A percentile compares a stretch with the other conserved stretches of the same genome.
These are phyloP conservation scores for Lepus timidus DNA, from an alignment of 2,113 vertebrate species.

Conservation along the genomic window DNA sequence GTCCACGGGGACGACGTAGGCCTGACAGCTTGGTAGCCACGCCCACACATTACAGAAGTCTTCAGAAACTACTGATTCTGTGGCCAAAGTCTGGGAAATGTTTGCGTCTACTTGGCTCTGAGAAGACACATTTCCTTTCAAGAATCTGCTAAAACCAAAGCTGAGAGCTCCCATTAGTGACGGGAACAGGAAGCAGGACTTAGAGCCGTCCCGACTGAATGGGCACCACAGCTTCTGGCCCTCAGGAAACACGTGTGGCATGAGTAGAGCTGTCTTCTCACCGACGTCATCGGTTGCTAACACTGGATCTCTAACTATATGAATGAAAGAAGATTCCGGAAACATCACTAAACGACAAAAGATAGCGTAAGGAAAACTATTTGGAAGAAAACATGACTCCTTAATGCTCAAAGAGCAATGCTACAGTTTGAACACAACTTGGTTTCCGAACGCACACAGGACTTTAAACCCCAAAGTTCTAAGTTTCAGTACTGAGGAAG, in stretches of 20 bases:
- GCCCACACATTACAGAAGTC: slow-evolving; percentile 47
- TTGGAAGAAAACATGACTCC: background rate
- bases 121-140: slow-evolving; percentile 70
- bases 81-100: slow-evolving; percentile 68
- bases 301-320: background rate
- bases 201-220: background rate
- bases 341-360: background rate
- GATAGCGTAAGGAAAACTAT: background rate
- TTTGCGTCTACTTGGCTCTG: slow-evolving; percentile 57
- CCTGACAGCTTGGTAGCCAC: background rate
- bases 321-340: slow-evolving; percentile 3
- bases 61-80: slow-evolving; percentile 71
- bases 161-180: background rate
- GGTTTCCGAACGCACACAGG: no score
- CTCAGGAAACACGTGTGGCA: background rate
- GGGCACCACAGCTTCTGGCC: background rate
- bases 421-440: no score
- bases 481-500: no score
- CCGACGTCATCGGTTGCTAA: background rate
- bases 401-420: background rate
- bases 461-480: no score
- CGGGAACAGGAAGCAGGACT: background rate
- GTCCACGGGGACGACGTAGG: background rate
- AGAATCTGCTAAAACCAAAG: slow-evolving; percentile 53
- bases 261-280: background rate